A percentile compares a stretch with the other conserved stretches of the same genome.
Conservation (phyloP, 2,113 vertebrate species). For the Mustela nigripes region DNA sequence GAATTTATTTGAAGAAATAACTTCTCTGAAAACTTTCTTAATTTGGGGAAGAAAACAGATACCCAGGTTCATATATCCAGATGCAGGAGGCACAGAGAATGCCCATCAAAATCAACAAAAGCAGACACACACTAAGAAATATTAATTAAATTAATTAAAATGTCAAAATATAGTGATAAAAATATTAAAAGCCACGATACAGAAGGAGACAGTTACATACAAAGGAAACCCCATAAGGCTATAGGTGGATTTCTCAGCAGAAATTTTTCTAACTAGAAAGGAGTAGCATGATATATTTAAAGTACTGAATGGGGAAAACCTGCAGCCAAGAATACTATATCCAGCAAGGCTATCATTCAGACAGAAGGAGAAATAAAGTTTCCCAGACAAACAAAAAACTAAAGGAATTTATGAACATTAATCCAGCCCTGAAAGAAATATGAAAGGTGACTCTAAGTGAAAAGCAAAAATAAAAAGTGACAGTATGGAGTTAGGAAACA, state of each 20-base stretch:
- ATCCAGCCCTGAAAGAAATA: neutral
- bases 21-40: neutral
- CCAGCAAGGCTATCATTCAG: neutral
- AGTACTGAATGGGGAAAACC: neutral
- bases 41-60: neutral
- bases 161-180: neutral
- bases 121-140: neutral
- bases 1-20: neutral
- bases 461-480: neutral
- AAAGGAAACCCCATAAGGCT: neutral
- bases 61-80: neutral
- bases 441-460: neutral
- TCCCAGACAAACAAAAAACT: neutral
- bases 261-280: neutral
- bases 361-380: neutral
- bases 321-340: neutral
- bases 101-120: neutral
- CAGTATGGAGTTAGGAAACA: neutral
- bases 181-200: neutral
- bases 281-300: neutral
- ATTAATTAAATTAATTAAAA: neutral
- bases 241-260: neutral
- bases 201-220: neutral
- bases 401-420: neutral
- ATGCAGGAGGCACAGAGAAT: neutral